Conservation (phyloP, 2,797 vertebrate species). For the Moxostoma hubbsi region DNA sequence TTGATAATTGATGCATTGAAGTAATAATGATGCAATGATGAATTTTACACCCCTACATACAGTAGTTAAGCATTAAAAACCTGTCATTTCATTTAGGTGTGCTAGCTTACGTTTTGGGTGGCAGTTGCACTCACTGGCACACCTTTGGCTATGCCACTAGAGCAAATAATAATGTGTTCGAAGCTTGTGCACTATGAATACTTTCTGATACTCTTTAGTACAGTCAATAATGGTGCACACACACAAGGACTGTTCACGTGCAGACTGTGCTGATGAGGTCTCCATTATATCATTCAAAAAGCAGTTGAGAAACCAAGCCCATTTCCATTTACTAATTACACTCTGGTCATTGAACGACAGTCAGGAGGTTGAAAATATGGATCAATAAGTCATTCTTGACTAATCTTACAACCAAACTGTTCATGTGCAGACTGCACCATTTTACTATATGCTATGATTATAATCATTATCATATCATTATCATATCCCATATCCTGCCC, state of each 20-base stretch:
- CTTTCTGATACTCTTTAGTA: not conserved
- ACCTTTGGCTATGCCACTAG: too few relatives aligned
- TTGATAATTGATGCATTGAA: too few relatives aligned
- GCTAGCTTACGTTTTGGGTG: too few relatives aligned
- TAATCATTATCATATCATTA: constrained; percentile 63
- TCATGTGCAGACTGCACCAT: constrained; percentile 32
- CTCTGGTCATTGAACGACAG: not conserved
- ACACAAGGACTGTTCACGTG: too few relatives aligned
- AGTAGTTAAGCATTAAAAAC: too few relatives aligned
- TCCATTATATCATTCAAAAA: constrained; percentile 59
- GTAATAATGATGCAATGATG: too few relatives aligned
- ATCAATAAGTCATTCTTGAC: constrained; percentile 25
- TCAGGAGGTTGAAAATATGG: not conserved
- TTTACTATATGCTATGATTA: constrained; percentile 57
- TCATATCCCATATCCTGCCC: constrained; percentile 56
- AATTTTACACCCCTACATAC: too few relatives aligned
- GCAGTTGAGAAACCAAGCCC: constrained; percentile 50
- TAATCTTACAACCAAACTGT: constrained; percentile 13
- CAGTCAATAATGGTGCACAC: too few relatives aligned
- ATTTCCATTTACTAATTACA: constrained; percentile 32
- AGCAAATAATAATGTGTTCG: too few relatives aligned
- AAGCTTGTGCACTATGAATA: too few relatives aligned
- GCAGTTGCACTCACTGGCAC: too few relatives aligned
- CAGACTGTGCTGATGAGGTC: not conserved
- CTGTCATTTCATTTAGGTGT: too few relatives aligned